phyloP scores from a whole-genome alignment of 2,888 invertebrate species.

The Eremobia ochroleuca region DNA sequence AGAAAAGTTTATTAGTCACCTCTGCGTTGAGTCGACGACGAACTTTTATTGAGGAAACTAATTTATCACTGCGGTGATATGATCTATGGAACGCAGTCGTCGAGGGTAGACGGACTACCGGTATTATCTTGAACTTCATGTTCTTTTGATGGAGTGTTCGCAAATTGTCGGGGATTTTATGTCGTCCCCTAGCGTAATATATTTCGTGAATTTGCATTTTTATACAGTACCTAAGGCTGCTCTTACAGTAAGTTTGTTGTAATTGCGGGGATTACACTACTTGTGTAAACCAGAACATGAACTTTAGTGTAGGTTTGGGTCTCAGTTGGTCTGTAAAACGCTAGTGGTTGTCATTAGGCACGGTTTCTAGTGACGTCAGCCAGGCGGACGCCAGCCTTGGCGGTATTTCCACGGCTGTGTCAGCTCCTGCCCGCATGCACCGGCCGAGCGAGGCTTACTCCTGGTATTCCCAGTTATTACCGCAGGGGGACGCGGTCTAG shows the following conservation, averaged over 20 bases:
- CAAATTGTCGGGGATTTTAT: constrained; percentile 69
- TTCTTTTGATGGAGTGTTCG: constrained; percentile 74
- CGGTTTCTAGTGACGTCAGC: constrained; percentile 70
- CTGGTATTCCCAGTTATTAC: constrained; percentile 89
- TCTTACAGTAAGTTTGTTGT: constrained; percentile 14
- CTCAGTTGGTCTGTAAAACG: constrained; percentile 24
- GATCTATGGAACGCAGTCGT: constrained; percentile 77
- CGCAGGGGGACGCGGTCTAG: constrained; percentile 83
- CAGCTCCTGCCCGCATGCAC: constrained; percentile 73
- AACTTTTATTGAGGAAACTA: constrained; percentile 79
- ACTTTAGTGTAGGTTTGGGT: constrained; percentile 3
- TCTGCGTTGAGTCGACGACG: constrained; percentile 67
- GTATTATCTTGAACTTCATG: constrained; percentile 70
- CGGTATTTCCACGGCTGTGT: constrained; percentile 83
- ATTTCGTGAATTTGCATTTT: constrained; percentile 54
- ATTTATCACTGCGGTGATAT: constrained; percentile 82
- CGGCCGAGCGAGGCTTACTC: constrained; percentile 76
- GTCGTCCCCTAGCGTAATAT: constrained; percentile 39
- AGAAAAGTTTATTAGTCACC: constrained; percentile 63
- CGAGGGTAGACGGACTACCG: constrained; percentile 68
- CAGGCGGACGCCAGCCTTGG: constrained; percentile 80
- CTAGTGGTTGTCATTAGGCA: constrained; percentile 29
- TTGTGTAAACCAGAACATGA: not conserved
- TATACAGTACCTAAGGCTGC: constrained; percentile 24
- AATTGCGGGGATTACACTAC: constrained; percentile 11